Conservation (phyloP, 2,797 vertebrate species). For the Arremon aurantiirostris region DNA sequence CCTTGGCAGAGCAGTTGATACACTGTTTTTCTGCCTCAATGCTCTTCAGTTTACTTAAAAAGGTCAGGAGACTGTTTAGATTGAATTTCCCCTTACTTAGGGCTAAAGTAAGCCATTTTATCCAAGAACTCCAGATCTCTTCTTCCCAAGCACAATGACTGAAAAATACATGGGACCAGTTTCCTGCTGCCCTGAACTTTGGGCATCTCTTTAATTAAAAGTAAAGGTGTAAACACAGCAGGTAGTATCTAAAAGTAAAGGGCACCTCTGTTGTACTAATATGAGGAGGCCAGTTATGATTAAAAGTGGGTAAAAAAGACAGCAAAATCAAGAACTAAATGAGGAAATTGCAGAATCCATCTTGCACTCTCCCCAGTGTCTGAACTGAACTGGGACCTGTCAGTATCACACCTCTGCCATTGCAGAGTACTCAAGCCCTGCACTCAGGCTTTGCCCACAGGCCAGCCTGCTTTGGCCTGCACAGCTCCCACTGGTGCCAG, state of each 20-base stretch:
- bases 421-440: accelerated
- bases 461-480: background rate
- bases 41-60: background rate
- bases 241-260: background rate
- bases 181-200: background rate
- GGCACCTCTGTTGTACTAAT: background rate
- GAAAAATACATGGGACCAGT: background rate
- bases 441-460: background rate
- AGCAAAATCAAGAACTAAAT: background rate
- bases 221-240: background rate
- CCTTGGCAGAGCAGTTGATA: background rate
- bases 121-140: background rate
- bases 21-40: background rate
- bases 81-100: background rate
- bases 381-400: background rate
- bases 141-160: background rate
- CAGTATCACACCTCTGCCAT: background rate
- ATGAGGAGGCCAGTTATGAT: background rate
- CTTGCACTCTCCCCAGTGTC: background rate
- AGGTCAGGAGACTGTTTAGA: background rate
- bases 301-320: background rate
- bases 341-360: background rate
- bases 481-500: background rate
- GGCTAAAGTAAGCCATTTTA: background rate
- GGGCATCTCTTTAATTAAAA: background rate